Percentiles rank a stretch among this genome's conserved stretches.
phyloP scores from a whole-genome alignment of 2,797 vertebrate genomes.

The Anguilla marmorata region DNA sequence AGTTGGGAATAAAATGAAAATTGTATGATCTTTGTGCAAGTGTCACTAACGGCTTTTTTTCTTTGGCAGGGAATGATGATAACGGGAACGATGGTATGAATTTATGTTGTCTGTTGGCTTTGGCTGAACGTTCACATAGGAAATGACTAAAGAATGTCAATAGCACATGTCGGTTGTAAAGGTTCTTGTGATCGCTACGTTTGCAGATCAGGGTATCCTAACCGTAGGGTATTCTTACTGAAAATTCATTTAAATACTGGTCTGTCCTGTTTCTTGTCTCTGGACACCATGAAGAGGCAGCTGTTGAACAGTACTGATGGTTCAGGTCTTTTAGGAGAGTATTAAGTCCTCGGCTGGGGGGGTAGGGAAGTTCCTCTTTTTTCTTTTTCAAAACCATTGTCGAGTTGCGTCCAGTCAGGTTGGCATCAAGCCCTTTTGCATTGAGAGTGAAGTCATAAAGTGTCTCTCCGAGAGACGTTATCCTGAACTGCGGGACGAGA shows the following conservation, averaged over 20 bases:
- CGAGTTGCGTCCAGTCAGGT: not conserved
- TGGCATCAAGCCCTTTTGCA: no score
- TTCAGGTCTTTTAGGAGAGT: no score
- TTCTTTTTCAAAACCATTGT: no score
- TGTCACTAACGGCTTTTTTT: not conserved
- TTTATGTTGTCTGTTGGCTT: not conserved
- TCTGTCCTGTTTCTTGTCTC: no score
- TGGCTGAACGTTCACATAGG: not conserved
- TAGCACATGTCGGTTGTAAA: not conserved
- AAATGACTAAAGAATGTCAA: not conserved
- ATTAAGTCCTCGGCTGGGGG: no score
- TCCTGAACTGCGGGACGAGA: not conserved
- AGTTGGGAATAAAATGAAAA: not conserved
- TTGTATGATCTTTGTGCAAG: not conserved
- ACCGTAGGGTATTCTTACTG: not conserved
- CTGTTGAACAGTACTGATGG: no score
- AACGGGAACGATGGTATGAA: constrained; percentile 9
- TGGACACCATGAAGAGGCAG: no score
- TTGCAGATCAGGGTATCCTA: not conserved
- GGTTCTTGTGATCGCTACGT: not conserved
- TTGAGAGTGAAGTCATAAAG: no score
- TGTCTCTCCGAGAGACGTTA: not conserved
- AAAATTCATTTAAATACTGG: no score
- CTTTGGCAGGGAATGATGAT: constrained; percentile 21
- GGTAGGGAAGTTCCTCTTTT: no score